These are phyloP conservation scores for Lophotriccus pileatus DNA, from an alignment of 2,797 vertebrate genomes.

Conservation along the genomic window DNA sequence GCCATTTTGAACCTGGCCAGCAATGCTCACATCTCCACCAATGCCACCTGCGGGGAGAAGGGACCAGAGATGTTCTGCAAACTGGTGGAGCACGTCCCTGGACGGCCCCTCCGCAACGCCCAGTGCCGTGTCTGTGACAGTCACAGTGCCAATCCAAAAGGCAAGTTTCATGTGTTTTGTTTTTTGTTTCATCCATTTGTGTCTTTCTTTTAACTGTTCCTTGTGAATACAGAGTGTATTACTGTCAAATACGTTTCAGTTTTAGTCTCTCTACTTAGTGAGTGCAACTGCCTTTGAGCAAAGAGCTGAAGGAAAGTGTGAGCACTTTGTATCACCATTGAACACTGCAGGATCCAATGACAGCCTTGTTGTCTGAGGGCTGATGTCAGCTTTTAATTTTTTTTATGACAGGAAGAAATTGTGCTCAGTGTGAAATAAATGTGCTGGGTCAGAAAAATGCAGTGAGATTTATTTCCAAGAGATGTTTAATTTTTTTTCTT, in stretches of 20 bases:
- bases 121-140: slow-evolving; percentile 88
- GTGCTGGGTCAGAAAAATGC: background rate
- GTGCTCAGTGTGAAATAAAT: background rate
- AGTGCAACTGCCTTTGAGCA: background rate
- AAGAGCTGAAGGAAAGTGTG: background rate
- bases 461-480: background rate
- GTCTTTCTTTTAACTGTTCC: background rate
- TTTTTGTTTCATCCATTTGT: background rate
- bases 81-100: slow-evolving; percentile 93
- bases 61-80: slow-evolving; percentile 92
- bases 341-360: background rate
- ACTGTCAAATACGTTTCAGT: background rate
- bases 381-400: background rate
- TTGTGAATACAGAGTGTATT: background rate
- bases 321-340: accelerated
- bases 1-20: slow-evolving; percentile 93
- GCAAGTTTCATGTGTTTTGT: slow-evolving; percentile 51
- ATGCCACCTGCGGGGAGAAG: slow-evolving; percentile 90
- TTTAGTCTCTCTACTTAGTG: accelerated
- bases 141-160: slow-evolving; percentile 83
- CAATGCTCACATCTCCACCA: slow-evolving; percentile 86
- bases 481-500: background rate
- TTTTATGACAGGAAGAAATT: background rate
- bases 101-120: slow-evolving; percentile 82
- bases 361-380: background rate